These are phyloP conservation scores for Melanostoma scalare DNA, from an alignment of 2,888 invertebrate species.

Conservation along the genomic window DNA sequence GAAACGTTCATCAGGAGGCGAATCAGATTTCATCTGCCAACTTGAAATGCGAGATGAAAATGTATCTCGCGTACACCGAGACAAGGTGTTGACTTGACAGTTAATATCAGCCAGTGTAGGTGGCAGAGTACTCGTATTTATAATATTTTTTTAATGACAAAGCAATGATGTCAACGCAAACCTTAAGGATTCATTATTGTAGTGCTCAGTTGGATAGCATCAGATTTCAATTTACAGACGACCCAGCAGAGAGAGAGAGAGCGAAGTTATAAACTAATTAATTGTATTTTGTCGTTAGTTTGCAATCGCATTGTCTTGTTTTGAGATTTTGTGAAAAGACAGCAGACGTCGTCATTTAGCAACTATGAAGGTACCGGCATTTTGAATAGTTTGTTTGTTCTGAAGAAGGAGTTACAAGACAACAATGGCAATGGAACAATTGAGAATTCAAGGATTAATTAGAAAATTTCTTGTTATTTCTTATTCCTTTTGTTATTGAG, in stretches of 20 bases:
- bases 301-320: slow-evolving; percentile 15
- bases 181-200: slow-evolving; percentile 36
- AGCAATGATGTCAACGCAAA: slow-evolving; percentile 6
- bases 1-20: slow-evolving; percentile 34
- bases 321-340: slow-evolving; percentile 23
- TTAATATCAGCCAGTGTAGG: not conserved
- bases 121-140: too few species aligned
- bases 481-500: too few species aligned
- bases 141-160: slow-evolving; percentile 27
- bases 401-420: too few species aligned
- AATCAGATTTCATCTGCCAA: slow-evolving; percentile 50
- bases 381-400: too few species aligned
- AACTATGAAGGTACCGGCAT: too few species aligned
- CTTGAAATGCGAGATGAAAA: slow-evolving; percentile 44
- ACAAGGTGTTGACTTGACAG: slow-evolving; percentile 39
- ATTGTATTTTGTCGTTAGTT: slow-evolving; percentile 32
- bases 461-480: too few species aligned
- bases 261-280: slow-evolving; percentile 47
- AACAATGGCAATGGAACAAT: too few species aligned
- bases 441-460: too few species aligned
- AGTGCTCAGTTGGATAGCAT: not conserved
- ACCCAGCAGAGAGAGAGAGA: not conserved
- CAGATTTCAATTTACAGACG: slow-evolving; percentile 48
- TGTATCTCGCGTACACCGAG: slow-evolving; percentile 32
- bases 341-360: too few species aligned